Base-by-base conservation (phyloP, 2,113 vertebrate genomes). In the Aphyosemion australe region DNA sequence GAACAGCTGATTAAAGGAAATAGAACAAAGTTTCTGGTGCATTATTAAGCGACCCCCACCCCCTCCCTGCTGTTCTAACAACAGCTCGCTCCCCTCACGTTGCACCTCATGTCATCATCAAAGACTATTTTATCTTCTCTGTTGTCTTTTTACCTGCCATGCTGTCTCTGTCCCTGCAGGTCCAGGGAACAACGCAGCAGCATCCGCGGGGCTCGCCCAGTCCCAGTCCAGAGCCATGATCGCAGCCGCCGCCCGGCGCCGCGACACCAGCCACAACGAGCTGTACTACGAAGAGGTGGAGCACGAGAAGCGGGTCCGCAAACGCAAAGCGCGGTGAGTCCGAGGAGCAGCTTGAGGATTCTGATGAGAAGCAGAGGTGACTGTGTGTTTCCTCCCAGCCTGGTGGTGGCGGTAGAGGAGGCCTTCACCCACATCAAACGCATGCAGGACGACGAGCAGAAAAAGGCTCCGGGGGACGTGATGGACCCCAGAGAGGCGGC, bases 401-500 rank as follows among this genome's bases (percentile, higher is more conserved):
- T 99, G 69, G 94, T 98, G 85, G 95, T 98, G 52, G 95, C 96
- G 0, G 96, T 98, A 11, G 96, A 98, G 80, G 96, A 98, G 76
- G 96, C 97, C 2, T 99, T 99, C 91, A 94, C 95, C 55, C 96
- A 98, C 61, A 94, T 99, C 78, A 94, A 95, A 84, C 94, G 94
- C 11, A 89, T 96, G 41, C 91, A 93, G 80, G 95, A 98, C 76
- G 96, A 97, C 59, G 95, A 97, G 61, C 95, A 96, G 88, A 95
- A 96, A 87, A 96, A 96, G 50, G 79, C 94, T 12, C 95, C 95
- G 0, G 95, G 94, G 7, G 96, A 98, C 20, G 93, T 94, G 84
- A 97, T 98, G 97, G 97, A 97, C 77, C 94, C 96, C 0, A 91
- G 97, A 12, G 97, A 98, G 85, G 96, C 96, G 0, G 96, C 97